Evolutionary conservation across 2,113 vertebrate species (phyloP).

Genomic region (Uria lomvia): DNA sequence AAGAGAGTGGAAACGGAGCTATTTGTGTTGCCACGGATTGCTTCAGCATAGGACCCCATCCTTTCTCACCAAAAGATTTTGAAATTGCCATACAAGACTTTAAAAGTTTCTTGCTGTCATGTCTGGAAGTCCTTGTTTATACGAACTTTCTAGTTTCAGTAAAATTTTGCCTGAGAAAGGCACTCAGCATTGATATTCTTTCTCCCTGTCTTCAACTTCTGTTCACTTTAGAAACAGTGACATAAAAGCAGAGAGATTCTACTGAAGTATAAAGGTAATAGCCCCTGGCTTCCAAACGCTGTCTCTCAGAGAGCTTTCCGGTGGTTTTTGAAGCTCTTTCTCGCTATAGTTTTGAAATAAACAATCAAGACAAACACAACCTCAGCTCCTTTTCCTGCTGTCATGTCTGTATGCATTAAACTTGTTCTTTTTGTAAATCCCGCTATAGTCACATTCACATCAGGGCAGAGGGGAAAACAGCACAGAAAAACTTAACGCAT

Average conservation of each 20-base stretch:
- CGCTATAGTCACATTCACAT: background rate
- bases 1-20: background rate
- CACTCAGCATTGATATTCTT: background rate
- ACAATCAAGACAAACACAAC: background rate
- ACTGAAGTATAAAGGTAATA: background rate
- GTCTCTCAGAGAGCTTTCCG: background rate
- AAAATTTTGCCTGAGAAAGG: background rate
- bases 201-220: background rate
- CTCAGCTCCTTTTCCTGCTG: background rate
- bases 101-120: background rate
- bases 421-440: background rate
- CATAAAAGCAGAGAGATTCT: background rate
- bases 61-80: background rate
- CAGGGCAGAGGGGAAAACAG: background rate
- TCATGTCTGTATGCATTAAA: background rate
- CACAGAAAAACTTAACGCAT: background rate
- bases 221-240: background rate
- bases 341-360: conserved; percentile 5
- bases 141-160: background rate
- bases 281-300: background rate
- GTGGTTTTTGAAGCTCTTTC: conserved; percentile 1
- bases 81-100: background rate
- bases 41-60: background rate
- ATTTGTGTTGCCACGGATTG: background rate
- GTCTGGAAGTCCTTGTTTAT: background rate